phyloP scores from a whole-genome alignment of 2,888 invertebrate species.

The Hydraecia micacea region DNA sequence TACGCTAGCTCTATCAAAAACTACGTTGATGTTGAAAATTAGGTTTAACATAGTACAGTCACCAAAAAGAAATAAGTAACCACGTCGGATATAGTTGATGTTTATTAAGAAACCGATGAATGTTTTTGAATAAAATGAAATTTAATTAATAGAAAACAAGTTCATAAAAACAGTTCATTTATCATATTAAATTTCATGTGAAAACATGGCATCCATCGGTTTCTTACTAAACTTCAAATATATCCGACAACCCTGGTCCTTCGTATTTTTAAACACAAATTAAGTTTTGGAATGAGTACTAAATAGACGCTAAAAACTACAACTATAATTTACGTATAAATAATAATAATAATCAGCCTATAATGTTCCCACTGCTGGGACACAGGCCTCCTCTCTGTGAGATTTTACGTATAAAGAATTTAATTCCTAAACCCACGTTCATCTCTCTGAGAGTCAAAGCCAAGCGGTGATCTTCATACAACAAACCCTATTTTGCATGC shows the following conservation, averaged over 20 bases:
- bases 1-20: slow-evolving; percentile 6
- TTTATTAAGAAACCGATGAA: no score
- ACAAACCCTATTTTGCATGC: slow-evolving; percentile 43
- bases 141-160: no score
- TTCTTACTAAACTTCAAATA: no score
- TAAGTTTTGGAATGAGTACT: background rate
- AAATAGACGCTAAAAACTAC: background rate
- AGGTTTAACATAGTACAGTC: background rate
- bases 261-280: slow-evolving; percentile 17
- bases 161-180: no score
- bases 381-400: no score
- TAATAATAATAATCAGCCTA: no score
- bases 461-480: slow-evolving; percentile 8
- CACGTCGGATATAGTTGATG: no score
- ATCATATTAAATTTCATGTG: no score
- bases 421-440: slow-evolving; percentile 26
- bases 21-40: slow-evolving; percentile 26
- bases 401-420: no score
- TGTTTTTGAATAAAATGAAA: no score
- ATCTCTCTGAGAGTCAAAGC: slow-evolving; percentile 42
- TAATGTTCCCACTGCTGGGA: no score
- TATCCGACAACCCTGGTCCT: background rate
- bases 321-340: slow-evolving; percentile 6
- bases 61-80: no score
- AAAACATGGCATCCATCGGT: background rate